These are phyloP conservation scores for Esox lucius DNA, from an alignment of 2,797 vertebrate species.

Conservation along the genomic window DNA sequence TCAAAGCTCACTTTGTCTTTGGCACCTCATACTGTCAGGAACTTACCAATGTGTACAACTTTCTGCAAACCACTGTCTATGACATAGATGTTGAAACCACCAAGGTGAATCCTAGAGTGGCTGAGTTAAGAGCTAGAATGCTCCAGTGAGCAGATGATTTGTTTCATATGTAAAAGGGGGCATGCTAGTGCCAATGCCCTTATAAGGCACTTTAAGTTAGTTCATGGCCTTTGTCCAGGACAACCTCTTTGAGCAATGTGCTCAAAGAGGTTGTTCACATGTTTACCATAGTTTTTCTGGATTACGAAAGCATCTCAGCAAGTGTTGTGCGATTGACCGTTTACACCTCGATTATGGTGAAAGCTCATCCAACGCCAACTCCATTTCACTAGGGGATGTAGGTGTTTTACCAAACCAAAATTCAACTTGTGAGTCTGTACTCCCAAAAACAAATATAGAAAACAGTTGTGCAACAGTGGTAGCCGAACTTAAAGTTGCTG, in stretches of 20 bases:
- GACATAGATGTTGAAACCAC: slow-evolving; percentile 32
- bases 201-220: not conserved
- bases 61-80: slow-evolving; percentile 38
- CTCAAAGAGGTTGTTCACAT: not conserved
- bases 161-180: slow-evolving; percentile 16
- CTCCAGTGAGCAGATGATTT: slow-evolving; percentile 23
- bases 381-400: not conserved
- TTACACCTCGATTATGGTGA: too few relatives aligned
- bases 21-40: slow-evolving; percentile 28
- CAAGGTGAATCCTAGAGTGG: slow-evolving; percentile 35
- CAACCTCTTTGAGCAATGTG: too few relatives aligned
- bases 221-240: not conserved
- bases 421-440: not conserved
- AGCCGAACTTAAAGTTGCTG: not conserved
- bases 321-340: too few relatives aligned
- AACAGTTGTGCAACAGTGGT: too few relatives aligned
- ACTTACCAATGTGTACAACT: slow-evolving; percentile 40
- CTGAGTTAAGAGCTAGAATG: slow-evolving; percentile 35
- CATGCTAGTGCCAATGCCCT: slow-evolving; percentile 24
- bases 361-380: not conserved
- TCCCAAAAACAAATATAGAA: not conserved
- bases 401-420: not conserved
- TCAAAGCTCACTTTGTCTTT: slow-evolving; percentile 48
- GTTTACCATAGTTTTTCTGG: not conserved
- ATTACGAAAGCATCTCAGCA: not conserved